Conservation (phyloP, 1,140 invertebrate genomes). For the Eurosta solidaginis region DNA sequence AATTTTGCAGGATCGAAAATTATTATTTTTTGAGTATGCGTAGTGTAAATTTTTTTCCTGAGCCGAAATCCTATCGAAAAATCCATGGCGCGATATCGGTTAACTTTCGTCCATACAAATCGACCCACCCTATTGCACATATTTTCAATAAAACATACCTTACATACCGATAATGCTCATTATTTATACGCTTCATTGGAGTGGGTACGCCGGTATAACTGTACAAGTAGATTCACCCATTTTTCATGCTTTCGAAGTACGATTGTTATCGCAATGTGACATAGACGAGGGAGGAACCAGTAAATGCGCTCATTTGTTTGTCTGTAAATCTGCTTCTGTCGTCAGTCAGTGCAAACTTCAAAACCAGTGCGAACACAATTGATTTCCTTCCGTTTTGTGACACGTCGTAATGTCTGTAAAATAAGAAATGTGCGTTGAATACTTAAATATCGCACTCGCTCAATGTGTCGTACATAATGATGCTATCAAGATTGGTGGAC, state of each 20-base stretch:
- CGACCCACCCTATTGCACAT: neutral
- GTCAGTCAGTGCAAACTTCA: conserved; percentile 1
- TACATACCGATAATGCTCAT: conserved; percentile 11
- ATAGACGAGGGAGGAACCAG: neutral
- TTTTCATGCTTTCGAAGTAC: neutral
- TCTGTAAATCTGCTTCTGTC: neutral
- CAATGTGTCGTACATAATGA: neutral
- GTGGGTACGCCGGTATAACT: neutral
- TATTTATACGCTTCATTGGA: neutral
- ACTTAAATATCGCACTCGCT: neutral
- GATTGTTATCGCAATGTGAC: neutral
- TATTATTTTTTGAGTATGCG: no score
- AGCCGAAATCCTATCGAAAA: no score
- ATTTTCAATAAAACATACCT: conserved; percentile 19
- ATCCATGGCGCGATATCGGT: neutral
- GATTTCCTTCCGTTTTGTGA: conserved; percentile 27
- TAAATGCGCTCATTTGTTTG: neutral
- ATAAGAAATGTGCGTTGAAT: neutral
- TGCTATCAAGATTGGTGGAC: neutral
- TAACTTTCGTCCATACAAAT: no score
- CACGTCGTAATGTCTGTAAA: neutral
- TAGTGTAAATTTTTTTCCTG: no score
- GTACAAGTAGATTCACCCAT: neutral
- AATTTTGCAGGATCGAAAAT: no score
- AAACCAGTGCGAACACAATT: conserved; percentile 25